These are phyloP conservation scores for Turritopsis dohrnii DNA, from an alignment of 30 jellyfish, hydroid and myxozoan species.

Conservation along the genomic window DNA sequence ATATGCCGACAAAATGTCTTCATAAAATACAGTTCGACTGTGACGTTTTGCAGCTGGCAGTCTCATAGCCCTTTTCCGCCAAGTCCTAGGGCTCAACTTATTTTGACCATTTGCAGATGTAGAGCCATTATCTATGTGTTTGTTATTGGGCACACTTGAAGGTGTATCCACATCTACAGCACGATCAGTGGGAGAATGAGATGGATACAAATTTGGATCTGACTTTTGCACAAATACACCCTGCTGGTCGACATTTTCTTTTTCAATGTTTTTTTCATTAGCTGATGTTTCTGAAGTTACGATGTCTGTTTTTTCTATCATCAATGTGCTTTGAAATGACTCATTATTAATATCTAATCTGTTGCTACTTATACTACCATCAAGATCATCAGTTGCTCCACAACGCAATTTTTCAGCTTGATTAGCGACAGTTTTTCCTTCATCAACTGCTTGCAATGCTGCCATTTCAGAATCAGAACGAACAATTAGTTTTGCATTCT, in stretches of 20 bases:
- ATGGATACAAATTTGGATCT: background rate
- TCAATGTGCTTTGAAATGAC: background rate
- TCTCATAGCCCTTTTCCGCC: conserved; percentile 25
- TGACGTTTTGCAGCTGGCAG: conserved; percentile 21
- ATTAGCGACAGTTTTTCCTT: background rate
- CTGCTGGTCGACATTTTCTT: background rate
- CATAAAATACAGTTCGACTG: conserved; percentile 20
- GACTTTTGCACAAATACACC: background rate
- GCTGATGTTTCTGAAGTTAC: background rate
- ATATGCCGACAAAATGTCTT: conserved; percentile 31
- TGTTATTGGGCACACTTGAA: background rate
- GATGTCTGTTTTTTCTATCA: background rate
- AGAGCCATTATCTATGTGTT: background rate
- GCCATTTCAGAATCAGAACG: background rate
- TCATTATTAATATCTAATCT: background rate
- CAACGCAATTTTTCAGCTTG: background rate
- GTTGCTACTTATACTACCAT: background rate
- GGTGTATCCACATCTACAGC: background rate
- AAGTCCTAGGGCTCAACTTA: background rate
- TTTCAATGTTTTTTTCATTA: background rate
- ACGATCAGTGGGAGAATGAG: background rate
- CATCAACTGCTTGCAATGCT: background rate
- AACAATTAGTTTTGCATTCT: background rate
- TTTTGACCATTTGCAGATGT: background rate
- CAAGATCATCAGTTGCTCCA: background rate